Evolutionary conservation across 2,888 invertebrate species (phyloP).

Genomic region (Ellobium chinense): DNA sequence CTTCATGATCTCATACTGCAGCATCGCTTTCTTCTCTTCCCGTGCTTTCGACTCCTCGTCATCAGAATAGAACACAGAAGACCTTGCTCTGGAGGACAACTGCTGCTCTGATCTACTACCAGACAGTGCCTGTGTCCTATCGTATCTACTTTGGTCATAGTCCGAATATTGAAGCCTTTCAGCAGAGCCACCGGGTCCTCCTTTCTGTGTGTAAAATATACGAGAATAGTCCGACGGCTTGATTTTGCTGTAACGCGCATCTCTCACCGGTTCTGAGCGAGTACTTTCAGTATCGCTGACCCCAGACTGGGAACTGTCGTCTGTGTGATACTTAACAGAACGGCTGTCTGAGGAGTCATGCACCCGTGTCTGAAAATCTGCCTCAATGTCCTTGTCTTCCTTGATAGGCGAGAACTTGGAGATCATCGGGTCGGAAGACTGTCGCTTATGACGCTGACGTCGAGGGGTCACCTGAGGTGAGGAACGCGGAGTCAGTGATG

Average conservation of each 20-base stretch:
- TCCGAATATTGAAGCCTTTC: slow-evolving; percentile 51
- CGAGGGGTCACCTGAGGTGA: slow-evolving; percentile 76
- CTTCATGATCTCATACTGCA: slow-evolving; percentile 83
- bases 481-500: slow-evolving; percentile 61
- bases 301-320: slow-evolving; percentile 73
- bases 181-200: slow-evolving; percentile 55
- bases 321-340: slow-evolving; percentile 58
- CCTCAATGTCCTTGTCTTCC: slow-evolving; percentile 80
- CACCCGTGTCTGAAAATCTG: slow-evolving; percentile 73
- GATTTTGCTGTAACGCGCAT: slow-evolving; percentile 58
- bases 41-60: slow-evolving; percentile 81
- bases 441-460: slow-evolving; percentile 80
- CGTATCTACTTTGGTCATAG: slow-evolving; percentile 16
- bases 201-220: background rate
- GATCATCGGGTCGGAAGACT: slow-evolving; percentile 82
- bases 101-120: slow-evolving; percentile 57
- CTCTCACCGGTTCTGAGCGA: slow-evolving; percentile 68
- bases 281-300: slow-evolving; percentile 73
- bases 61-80: slow-evolving; percentile 61
- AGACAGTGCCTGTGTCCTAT: slow-evolving; percentile 47
- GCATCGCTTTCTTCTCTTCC: slow-evolving; percentile 82
- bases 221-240: slow-evolving; percentile 49
- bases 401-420: slow-evolving; percentile 81
- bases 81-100: slow-evolving; percentile 48
- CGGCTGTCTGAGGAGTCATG: slow-evolving; percentile 37